These are phyloP conservation scores for Leptinotarsa tumamoca DNA, from an alignment of 2,888 invertebrate genomes.

Conservation along the genomic window DNA sequence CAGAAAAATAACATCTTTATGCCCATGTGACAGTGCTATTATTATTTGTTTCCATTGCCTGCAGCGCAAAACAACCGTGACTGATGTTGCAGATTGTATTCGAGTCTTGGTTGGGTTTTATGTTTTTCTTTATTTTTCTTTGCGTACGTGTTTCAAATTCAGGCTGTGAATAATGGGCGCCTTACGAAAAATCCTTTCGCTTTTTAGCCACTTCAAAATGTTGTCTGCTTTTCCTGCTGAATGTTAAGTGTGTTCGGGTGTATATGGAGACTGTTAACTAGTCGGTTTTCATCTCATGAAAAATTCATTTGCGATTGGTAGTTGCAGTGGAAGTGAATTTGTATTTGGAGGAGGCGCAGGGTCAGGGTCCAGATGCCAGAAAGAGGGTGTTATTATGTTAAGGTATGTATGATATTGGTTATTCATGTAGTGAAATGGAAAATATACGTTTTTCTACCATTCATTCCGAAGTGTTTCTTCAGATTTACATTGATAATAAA, in stretches of 20 bases:
- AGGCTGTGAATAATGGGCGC: conserved; percentile 22
- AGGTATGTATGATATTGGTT: no score
- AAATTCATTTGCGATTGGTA: conserved; percentile 6
- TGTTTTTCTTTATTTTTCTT: conserved; percentile 17
- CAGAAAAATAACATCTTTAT: neutral
- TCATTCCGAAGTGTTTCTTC: no score
- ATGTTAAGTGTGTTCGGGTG: conserved; percentile 23
- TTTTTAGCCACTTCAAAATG: conserved; percentile 23
- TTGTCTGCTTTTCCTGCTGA: conserved; percentile 22
- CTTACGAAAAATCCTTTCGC: conserved; percentile 25
- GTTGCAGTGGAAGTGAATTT: neutral
- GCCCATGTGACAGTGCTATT: neutral
- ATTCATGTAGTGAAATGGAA: no score
- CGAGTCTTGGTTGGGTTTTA: conserved; percentile 25
- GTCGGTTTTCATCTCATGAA: conserved; percentile 20
- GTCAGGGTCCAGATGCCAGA: no score
- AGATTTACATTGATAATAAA: no score
- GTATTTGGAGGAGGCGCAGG: neutral
- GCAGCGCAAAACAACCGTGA: conserved; percentile 13
- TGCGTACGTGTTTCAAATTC: conserved; percentile 24
- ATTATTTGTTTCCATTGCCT: conserved; percentile 11
- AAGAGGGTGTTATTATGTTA: no score
- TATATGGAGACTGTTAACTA: conserved; percentile 14
- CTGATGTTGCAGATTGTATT: conserved; percentile 26
- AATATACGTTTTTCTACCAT: no score